Conservation (phyloP, 2,113 vertebrate species). For the Cardinalis cardinalis region DNA sequence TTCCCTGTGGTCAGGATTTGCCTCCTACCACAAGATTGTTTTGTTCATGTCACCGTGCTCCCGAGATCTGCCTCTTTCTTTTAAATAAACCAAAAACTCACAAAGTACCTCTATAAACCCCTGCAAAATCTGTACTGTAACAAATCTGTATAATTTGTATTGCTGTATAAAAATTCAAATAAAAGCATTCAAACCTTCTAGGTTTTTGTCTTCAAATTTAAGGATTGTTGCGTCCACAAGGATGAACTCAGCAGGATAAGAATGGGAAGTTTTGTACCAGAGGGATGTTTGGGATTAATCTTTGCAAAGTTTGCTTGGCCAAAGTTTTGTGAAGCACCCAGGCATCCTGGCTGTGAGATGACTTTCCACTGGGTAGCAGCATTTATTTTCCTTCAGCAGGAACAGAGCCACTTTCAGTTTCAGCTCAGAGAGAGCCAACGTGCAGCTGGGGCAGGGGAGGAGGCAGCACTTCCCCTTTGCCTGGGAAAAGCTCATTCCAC, state of each 20-base stretch:
- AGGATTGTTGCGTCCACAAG: neutral
- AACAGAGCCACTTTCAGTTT: neutral
- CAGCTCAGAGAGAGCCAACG: rapidly evolving
- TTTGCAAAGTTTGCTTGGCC: neutral
- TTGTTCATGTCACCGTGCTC: constrained; percentile 7
- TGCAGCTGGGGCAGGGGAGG: neutral
- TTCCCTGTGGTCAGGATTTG: neutral
- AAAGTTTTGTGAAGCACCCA: neutral
- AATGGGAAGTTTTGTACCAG: rapidly evolving
- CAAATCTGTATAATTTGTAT: constrained; percentile 32
- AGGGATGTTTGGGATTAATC: neutral
- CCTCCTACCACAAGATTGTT: neutral
- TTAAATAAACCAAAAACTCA: constrained; percentile 52
- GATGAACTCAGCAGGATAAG: neutral
- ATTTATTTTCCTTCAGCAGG: neutral
- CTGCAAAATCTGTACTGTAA: constrained; percentile 46
- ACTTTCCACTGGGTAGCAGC: constrained; percentile 36
- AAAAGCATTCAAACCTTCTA: constrained; percentile 14
- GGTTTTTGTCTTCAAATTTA: neutral
- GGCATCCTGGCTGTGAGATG: neutral
- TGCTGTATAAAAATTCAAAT: constrained; percentile 44
- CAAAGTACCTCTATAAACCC: constrained; percentile 44
- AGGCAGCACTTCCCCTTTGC: neutral
- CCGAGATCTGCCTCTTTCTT: constrained; percentile 26
- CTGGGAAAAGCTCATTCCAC: neutral